phyloP scores from a whole-genome alignment of 1,140 invertebrate species.

The Pantala flavescens region DNA sequence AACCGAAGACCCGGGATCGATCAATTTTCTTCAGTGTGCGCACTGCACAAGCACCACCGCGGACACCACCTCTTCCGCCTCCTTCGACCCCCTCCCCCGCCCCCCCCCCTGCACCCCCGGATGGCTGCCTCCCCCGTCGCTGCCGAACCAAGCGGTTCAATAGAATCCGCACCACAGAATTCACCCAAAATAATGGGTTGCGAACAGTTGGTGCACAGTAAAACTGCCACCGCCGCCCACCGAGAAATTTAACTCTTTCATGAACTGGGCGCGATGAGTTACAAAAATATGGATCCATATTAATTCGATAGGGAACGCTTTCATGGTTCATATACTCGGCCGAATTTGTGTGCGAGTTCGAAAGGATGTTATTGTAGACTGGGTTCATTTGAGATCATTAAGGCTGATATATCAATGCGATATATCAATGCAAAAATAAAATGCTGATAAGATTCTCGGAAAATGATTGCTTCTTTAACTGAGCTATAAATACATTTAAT shows the following conservation, averaged over 20 bases:
- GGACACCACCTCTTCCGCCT: neutral
- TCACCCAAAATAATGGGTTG: slow-evolving; percentile 5
- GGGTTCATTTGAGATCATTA: too few relatives aligned
- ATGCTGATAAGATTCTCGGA: too few relatives aligned
- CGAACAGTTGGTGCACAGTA: neutral
- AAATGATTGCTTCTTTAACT: too few relatives aligned
- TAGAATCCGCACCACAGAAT: neutral
- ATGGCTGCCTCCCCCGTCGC: neutral
- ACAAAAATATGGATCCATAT: too few relatives aligned
- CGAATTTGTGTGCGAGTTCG: too few relatives aligned
- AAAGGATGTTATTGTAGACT: too few relatives aligned
- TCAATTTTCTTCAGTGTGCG: neutral
- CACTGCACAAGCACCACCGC: neutral
- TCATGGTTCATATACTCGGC: too few relatives aligned
- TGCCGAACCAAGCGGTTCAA: neutral
- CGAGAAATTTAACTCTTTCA: neutral
- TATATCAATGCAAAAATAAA: too few relatives aligned
- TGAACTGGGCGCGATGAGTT: too few relatives aligned
- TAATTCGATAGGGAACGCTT: too few relatives aligned
- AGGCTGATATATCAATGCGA: too few relatives aligned
- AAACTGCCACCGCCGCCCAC: neutral
- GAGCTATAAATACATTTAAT: too few relatives aligned
- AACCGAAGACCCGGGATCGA: slow-evolving; percentile 6
- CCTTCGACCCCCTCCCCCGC: neutral
- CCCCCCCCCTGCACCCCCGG: neutral